Percentiles rank a stretch among this genome's conserved stretches.
phyloP scores from a whole-genome alignment of 2,113 vertebrate genomes.

The Azemiops feae region DNA sequence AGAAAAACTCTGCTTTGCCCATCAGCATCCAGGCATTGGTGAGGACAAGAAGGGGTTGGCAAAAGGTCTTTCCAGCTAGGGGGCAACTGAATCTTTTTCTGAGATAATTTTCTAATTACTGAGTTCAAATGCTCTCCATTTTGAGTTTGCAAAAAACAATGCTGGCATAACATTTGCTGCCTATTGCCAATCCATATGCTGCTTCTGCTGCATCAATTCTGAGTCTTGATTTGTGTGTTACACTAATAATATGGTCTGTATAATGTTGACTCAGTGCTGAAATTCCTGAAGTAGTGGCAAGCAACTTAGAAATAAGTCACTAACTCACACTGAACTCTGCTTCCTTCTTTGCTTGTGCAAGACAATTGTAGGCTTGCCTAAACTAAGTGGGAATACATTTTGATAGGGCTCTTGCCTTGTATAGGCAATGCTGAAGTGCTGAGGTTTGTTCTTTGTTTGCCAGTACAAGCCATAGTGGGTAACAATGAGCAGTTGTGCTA shows the following conservation, averaged over 20 bases:
- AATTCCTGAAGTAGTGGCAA: not conserved
- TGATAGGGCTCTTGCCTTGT: not conserved
- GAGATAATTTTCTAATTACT: not conserved
- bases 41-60: slow-evolving; percentile 18
- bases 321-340: not conserved
- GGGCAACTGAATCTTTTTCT: not conserved
- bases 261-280: not conserved
- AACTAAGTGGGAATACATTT: not conserved
- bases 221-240: not conserved
- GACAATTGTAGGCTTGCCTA: not conserved
- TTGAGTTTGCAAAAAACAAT: not conserved
- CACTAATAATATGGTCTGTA: not conserved
- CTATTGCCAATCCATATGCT: not conserved
- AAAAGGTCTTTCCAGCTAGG: not conserved
- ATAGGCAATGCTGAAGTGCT: not conserved
- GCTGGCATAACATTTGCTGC: not conserved
- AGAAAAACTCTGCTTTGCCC: slow-evolving; percentile 47
- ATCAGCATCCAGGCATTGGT: slow-evolving; percentile 51
- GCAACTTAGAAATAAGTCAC: not conserved
- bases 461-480: not conserved
- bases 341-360: not conserved
- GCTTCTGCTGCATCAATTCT: not conserved
- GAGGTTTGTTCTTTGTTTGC: not conserved
- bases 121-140: not conserved
- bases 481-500: not conserved